phyloP scores from a whole-genome alignment of 2,113 vertebrate genomes.

The Oreochromis aureus region DNA sequence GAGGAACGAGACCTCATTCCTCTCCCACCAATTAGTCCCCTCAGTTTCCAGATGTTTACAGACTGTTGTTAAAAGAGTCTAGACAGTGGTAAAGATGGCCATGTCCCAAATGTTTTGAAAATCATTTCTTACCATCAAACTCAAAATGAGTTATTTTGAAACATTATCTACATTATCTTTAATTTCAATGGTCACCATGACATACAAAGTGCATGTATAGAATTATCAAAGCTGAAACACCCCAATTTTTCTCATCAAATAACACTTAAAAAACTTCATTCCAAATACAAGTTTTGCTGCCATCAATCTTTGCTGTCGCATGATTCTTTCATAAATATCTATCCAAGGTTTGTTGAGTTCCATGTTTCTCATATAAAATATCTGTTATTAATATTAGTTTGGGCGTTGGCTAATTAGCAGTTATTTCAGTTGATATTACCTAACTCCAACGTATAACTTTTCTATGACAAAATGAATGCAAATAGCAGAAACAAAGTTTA shows the following conservation, averaged over 20 bases:
- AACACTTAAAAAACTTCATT: neutral
- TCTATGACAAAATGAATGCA: neutral
- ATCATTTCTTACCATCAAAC: neutral
- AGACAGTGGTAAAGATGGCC: neutral
- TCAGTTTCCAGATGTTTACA: neutral
- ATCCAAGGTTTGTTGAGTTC: neutral
- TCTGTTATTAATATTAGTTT: neutral
- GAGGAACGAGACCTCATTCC: neutral
- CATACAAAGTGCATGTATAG: neutral
- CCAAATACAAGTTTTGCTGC: neutral
- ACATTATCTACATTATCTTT: neutral
- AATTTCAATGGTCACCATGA: accelerated
- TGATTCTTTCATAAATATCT: neutral
- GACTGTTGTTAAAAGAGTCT: neutral
- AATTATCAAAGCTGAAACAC: accelerated
- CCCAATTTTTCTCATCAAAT: neutral
- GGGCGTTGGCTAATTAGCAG: neutral
- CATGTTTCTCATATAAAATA: neutral
- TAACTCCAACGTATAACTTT: neutral
- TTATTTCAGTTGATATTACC: neutral
- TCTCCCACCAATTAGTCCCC: neutral
- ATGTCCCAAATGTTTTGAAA: neutral
- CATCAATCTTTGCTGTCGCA: neutral
- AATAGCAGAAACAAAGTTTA: neutral
- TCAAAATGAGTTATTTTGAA: neutral